Conservation (phyloP, 92 coral and sea anemone species). For the Parazoanthus swiftii region DNA sequence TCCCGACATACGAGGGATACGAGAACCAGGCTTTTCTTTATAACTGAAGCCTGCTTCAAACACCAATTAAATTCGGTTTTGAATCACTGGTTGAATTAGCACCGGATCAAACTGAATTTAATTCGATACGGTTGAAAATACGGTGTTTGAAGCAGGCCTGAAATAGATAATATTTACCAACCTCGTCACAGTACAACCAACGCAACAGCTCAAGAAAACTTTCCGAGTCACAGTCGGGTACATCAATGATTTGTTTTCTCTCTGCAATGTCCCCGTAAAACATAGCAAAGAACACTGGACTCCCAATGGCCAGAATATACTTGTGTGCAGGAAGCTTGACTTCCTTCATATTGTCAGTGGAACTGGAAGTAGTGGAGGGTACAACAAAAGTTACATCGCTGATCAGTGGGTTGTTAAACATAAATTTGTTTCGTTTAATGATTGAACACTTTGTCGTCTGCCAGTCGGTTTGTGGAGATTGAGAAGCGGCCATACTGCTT, state of each 20-base stretch:
- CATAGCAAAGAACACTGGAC: conserved; percentile 50
- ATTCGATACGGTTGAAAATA: too few species aligned
- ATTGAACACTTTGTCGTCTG: conserved; percentile 17
- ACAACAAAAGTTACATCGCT: conserved; percentile 29
- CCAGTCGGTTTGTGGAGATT: conserved; percentile 24
- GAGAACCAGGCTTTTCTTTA: too few species aligned
- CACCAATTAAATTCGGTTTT: too few species aligned
- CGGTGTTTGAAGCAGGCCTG: too few species aligned
- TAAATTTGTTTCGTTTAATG: conserved; percentile 17
- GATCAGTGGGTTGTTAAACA: conserved; percentile 24
- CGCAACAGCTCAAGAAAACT: conserved; percentile 50
- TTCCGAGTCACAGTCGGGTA: conserved; percentile 52
- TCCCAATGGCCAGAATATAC: conserved; percentile 42
- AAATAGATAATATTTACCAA: neutral
- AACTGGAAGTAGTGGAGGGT: neutral
- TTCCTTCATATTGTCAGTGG: neutral
- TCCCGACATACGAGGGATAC: too few species aligned
- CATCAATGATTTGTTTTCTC: neutral
- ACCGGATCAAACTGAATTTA: too few species aligned
- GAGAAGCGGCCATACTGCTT: conserved; percentile 2
- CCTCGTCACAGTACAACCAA: conserved; percentile 44
- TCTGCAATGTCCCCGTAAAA: conserved; percentile 56
- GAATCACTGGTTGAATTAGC: too few species aligned
- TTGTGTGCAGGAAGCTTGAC: conserved; percentile 50
- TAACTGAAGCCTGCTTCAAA: too few species aligned